Evolutionary conservation across 1,140 invertebrate species (phyloP).

Genomic region (Pogonomyrmex barbatus): DNA sequence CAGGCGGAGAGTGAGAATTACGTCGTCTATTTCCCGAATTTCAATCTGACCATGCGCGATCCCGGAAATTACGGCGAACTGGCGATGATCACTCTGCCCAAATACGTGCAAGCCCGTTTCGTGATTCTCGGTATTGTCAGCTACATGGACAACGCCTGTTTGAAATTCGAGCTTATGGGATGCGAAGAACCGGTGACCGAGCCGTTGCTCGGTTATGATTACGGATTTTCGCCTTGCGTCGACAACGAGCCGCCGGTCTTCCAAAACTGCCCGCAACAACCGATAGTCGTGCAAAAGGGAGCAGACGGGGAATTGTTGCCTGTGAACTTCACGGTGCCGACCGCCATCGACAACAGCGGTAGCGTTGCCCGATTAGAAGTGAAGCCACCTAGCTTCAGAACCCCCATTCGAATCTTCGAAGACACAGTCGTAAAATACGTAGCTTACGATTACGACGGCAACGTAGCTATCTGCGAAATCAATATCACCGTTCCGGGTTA

Average conservation of each 20-base stretch:
- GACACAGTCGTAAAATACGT: slow-evolving; percentile 97
- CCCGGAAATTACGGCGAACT: slow-evolving; percentile 97
- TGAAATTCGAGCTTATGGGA: slow-evolving; percentile 98
- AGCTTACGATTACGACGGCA: slow-evolving; percentile 98
- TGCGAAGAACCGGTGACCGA: slow-evolving; percentile 94
- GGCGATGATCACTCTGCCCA: slow-evolving; percentile 97
- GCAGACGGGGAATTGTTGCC: slow-evolving; percentile 94
- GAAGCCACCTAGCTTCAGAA: slow-evolving; percentile 95
- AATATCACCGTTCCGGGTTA: slow-evolving; percentile 95
- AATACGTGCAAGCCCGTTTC: slow-evolving; percentile 96
- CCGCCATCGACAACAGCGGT: slow-evolving; percentile 97
- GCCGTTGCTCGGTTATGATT: slow-evolving; percentile 96
- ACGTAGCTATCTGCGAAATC: slow-evolving; percentile 98
- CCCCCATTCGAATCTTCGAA: slow-evolving; percentile 95
- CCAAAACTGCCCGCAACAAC: slow-evolving; percentile 97
- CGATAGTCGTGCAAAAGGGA: slow-evolving; percentile 95
- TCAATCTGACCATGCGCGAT: slow-evolving; percentile 96
- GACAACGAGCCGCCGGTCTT: slow-evolving; percentile 98
- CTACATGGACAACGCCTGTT: slow-evolving; percentile 98
- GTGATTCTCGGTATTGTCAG: slow-evolving; percentile 97
- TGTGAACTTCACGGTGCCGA: slow-evolving; percentile 97
- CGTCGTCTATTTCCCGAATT: slow-evolving; percentile 98
- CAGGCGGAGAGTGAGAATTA: slow-evolving; percentile 97
- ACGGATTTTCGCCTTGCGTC: slow-evolving; percentile 97
- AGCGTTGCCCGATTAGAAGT: slow-evolving; percentile 96